Evolutionary conservation across 2,797 vertebrate genomes (phyloP).

Genomic region (Arnoldichthys spilopterus): DNA sequence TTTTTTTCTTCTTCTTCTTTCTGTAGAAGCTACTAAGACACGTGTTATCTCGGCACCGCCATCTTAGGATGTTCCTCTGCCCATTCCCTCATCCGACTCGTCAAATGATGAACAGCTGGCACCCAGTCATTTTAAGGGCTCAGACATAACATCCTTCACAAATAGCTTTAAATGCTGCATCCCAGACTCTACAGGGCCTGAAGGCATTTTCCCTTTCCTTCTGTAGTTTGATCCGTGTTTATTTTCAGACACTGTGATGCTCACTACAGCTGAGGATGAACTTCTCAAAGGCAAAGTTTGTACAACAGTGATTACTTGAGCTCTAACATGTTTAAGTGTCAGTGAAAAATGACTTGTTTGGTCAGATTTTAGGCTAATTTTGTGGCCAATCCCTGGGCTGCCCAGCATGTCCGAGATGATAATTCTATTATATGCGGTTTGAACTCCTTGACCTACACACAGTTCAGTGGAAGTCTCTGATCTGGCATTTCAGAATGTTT

Average conservation of each 20-base stretch:
- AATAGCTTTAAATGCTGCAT: neutral
- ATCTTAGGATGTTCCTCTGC: neutral
- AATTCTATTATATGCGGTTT: neutral
- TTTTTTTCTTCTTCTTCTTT: neutral
- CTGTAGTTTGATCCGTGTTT: neutral
- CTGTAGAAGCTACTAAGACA: conserved; percentile 3
- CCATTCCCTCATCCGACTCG: neutral
- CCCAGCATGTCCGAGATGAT: neutral
- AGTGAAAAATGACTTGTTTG: neutral
- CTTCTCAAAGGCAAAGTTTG: neutral
- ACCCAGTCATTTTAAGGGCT: neutral
- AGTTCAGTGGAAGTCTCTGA: too few species aligned
- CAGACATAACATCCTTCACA: conserved; percentile 1
- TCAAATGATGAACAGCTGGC: neutral
- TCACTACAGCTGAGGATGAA: neutral
- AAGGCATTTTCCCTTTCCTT: neutral
- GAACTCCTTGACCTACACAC: neutral
- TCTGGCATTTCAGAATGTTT: too few species aligned
- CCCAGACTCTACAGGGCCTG: neutral
- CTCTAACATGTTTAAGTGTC: neutral
- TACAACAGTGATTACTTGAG: neutral
- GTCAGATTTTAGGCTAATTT: neutral
- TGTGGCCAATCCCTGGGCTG: neutral
- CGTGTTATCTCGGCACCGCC: conserved; percentile 24
- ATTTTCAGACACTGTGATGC: neutral